These are phyloP conservation scores for Troilus luridus DNA, from an alignment of 2,888 invertebrate species.

Conservation along the genomic window DNA sequence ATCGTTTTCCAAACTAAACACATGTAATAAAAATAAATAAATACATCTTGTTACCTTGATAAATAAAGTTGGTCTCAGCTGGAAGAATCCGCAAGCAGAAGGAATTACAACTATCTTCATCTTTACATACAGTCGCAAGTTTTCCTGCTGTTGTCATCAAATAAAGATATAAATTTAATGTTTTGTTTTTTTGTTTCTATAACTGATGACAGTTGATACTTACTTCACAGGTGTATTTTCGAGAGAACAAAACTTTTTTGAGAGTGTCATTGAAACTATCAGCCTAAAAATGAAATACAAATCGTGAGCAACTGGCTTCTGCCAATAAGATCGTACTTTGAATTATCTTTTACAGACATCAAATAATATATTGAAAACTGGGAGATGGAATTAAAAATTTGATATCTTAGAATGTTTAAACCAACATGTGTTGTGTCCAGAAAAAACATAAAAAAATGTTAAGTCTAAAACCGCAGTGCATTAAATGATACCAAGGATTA, in stretches of 20 bases:
- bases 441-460: no score
- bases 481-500: no score
- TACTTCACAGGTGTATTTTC: background rate
- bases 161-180: background rate
- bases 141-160: background rate
- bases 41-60: background rate
- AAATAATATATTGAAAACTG: no score
- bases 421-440: no score
- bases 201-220: background rate
- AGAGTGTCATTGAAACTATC: background rate
- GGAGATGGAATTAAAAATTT: no score
- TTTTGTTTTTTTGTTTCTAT: background rate
- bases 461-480: no score
- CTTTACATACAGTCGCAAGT: background rate
- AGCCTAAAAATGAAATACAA: background rate
- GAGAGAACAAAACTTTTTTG: background rate
- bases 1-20: no score
- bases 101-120: background rate
- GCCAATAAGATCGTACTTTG: no score
- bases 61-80: background rate
- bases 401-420: no score
- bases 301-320: no score
- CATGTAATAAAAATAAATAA: background rate
- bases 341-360: no score
- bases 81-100: background rate